Conservation (phyloP, 2,797 vertebrate genomes). For the Characodon lateralis region DNA sequence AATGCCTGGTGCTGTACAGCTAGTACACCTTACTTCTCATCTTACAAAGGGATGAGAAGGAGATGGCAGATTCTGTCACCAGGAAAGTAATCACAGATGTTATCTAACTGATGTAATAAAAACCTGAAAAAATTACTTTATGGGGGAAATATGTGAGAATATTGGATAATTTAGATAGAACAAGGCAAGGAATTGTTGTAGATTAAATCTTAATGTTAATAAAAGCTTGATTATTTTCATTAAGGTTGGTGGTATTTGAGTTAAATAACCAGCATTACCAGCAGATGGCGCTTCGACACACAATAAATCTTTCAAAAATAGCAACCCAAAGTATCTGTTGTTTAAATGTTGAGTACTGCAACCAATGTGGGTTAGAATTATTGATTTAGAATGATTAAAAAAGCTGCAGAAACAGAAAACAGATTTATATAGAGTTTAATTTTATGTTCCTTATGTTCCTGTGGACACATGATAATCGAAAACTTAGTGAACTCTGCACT, state of each 20-base stretch:
- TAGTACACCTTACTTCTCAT: constrained; percentile 22
- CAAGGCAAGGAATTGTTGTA: neutral
- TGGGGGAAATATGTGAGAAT: neutral
- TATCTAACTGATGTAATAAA: constrained; percentile 19
- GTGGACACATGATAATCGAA: constrained; percentile 30
- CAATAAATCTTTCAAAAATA: constrained; percentile 7
- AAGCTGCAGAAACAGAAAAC: constrained; percentile 5
- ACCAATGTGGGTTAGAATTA: constrained; percentile 13
- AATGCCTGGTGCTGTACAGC: constrained; percentile 14
- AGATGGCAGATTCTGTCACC: constrained; percentile 61
- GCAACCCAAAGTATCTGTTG: constrained; percentile 7
- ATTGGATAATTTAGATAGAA: constrained; percentile 10
- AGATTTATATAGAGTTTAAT: constrained; percentile 23
- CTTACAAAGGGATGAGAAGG: constrained; percentile 48
- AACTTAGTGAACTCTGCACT: constrained; percentile 24
- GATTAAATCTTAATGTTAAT: constrained; percentile 16
- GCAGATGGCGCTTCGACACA: constrained; percentile 67
- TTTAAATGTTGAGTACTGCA: constrained; percentile 31
- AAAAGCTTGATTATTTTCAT: neutral
- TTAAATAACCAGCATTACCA: constrained; percentile 34
- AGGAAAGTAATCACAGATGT: constrained; percentile 35
- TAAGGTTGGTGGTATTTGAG: constrained; percentile 2
- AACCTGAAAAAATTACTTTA: constrained; percentile 7
- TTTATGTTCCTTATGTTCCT: constrained; percentile 21
- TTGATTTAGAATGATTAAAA: constrained; percentile 43